These are phyloP conservation scores for Drosophila prostipennis DNA, from an alignment of 2,888 invertebrate genomes.

Conservation along the genomic window DNA sequence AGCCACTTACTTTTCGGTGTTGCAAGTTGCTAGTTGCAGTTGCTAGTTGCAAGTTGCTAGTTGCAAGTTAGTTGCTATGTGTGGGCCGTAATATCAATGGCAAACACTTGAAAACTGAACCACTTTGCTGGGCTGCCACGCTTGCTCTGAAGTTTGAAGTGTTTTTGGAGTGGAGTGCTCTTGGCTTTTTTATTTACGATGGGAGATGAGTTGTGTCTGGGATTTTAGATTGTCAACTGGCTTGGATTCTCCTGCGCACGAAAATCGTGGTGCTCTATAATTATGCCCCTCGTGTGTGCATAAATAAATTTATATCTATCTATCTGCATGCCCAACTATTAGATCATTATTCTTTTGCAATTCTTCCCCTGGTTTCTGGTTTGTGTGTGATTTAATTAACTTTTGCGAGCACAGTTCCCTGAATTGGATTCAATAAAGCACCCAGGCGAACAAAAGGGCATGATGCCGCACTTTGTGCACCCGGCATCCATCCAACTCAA, in stretches of 20 bases:
- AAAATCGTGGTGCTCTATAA: constrained; percentile 46
- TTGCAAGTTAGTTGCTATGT: constrained; percentile 26
- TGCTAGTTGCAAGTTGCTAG: constrained; percentile 15
- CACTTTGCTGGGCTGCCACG: constrained; percentile 54
- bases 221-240: constrained; percentile 40
- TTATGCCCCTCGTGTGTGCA: constrained; percentile 13
- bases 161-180: constrained; percentile 49
- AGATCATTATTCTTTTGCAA: constrained; percentile 63
- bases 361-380: constrained; percentile 18
- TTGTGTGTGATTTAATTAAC: constrained; percentile 52
- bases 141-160: constrained; percentile 39
- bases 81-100: constrained; percentile 60
- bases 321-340: constrained; percentile 40
- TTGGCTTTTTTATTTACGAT: constrained; percentile 45
- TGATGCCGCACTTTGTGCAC: constrained; percentile 74
- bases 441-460: constrained; percentile 72
- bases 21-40: constrained; percentile 27
- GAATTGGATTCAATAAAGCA: constrained; percentile 58
- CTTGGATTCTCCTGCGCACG: constrained; percentile 23
- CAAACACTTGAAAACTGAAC: constrained; percentile 58
- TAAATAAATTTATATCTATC: constrained; percentile 17
- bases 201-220: constrained; percentile 11
- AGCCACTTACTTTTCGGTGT: constrained; percentile 44
- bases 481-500: constrained; percentile 6
- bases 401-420: constrained; percentile 52